A percentile compares a stretch with the other conserved stretches of the same genome.
Evolutionary conservation across 2,888 invertebrate genomes (phyloP).

Genomic region (Cheilosia pagana): DNA sequence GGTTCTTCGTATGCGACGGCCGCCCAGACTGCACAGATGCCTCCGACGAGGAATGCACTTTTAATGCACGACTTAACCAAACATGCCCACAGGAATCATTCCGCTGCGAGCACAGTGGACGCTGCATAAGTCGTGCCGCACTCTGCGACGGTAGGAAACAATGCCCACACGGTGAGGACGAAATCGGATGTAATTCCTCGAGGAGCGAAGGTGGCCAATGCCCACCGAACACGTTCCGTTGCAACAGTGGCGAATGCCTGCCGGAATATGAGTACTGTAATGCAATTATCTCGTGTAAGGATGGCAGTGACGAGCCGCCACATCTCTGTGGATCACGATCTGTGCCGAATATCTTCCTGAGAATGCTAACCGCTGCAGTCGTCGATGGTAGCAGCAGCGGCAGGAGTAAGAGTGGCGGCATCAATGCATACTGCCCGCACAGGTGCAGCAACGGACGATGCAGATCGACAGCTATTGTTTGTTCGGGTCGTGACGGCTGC

Average conservation of each 20-base stretch:
- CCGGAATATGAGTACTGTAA: constrained; percentile 97
- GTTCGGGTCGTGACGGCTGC: constrained; percentile 95
- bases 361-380: constrained; percentile 79
- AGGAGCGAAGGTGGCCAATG: constrained; percentile 86
- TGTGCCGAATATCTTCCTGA: constrained; percentile 82
- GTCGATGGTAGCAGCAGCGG: constrained; percentile 78
- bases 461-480: constrained; percentile 94
- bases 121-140: constrained; percentile 91
- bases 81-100: constrained; percentile 90
- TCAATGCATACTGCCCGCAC: constrained; percentile 87
- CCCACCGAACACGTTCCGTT: constrained; percentile 92
- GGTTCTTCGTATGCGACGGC: constrained; percentile 95
- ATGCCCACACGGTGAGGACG: constrained; percentile 91
- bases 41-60: constrained; percentile 92
- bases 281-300: constrained; percentile 92
- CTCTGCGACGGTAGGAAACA: constrained; percentile 92
- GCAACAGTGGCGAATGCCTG: constrained; percentile 93
- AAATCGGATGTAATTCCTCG: constrained; percentile 87
- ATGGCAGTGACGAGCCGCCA: constrained; percentile 95
- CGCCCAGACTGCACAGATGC: constrained; percentile 93
- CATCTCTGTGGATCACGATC: constrained; percentile 87
- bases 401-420: constrained; percentile 76
- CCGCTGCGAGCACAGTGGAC: constrained; percentile 87
- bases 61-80: constrained; percentile 81
- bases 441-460: constrained; percentile 94